Conservation (phyloP, 1,140 invertebrate species). For the Medauroidea extradentata region DNA sequence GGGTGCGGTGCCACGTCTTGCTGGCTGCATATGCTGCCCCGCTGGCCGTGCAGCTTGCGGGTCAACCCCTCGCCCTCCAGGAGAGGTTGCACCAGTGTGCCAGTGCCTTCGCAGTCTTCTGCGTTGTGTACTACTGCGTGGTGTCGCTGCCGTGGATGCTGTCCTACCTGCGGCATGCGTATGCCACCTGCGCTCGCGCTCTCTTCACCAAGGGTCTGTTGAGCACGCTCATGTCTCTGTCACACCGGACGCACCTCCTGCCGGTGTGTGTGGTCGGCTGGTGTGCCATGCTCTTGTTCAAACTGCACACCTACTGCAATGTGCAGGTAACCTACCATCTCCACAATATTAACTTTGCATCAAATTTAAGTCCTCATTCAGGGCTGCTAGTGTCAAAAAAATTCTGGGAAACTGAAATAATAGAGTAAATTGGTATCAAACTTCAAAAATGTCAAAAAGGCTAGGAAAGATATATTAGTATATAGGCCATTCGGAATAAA, state of each 20-base stretch:
- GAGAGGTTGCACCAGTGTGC: constrained; percentile 48
- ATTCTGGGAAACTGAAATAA: no score
- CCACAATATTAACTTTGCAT: not conserved
- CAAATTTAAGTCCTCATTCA: not conserved
- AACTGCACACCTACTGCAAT: constrained; percentile 36
- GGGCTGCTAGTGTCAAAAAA: not conserved
- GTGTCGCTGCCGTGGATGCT: constrained; percentile 42
- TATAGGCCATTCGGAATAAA: no score
- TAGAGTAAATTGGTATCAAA: no score
- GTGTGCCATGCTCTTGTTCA: constrained; percentile 41
- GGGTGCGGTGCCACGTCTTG: constrained; percentile 43
- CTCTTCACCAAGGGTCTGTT: constrained; percentile 40
- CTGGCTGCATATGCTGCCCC: constrained; percentile 47
- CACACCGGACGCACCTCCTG: constrained; percentile 44
- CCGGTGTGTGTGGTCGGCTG: constrained; percentile 49
- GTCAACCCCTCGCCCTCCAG: constrained; percentile 43
- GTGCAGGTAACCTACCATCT: not conserved
- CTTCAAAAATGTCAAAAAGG: not conserved
- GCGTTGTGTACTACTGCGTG: constrained; percentile 45
- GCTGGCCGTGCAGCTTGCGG: constrained; percentile 44
- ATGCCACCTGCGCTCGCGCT: constrained; percentile 26
- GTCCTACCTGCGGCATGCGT: constrained; percentile 39
- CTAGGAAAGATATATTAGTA: not conserved
- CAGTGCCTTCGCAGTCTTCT: constrained; percentile 42
- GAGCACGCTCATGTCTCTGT: constrained; percentile 39